These are phyloP conservation scores for Drosophila insularis DNA, from an alignment of 1,140 invertebrate genomes.

Conservation along the genomic window DNA sequence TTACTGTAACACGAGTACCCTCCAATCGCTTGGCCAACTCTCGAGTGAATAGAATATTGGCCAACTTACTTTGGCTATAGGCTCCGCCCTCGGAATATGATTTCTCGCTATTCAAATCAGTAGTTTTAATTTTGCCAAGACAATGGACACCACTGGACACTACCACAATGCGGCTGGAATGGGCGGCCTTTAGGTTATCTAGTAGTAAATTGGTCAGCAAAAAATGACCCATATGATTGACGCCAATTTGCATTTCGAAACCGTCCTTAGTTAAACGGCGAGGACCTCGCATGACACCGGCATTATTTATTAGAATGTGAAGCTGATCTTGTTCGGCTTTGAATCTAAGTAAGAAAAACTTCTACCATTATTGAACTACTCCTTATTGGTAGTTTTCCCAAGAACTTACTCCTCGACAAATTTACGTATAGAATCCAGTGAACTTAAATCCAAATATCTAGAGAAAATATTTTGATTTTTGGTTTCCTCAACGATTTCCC, in stretches of 20 bases:
- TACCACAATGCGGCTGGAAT: conserved; percentile 90
- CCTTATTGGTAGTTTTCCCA: no score
- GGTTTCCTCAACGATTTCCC: conserved; percentile 89
- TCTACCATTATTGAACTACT: no score
- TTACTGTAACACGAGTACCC: conserved; percentile 89
- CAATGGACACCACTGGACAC: conserved; percentile 89
- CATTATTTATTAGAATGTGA: conserved; percentile 95
- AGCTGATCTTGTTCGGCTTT: conserved; percentile 87
- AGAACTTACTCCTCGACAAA: conserved; percentile 85
- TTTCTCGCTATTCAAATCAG: conserved; percentile 89
- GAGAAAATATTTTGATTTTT: conserved; percentile 91
- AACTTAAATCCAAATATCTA: conserved; percentile 90
- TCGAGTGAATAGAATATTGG: conserved; percentile 91
- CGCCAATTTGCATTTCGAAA: conserved; percentile 92
- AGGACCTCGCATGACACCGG: conserved; percentile 90
- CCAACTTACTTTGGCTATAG: conserved; percentile 94
- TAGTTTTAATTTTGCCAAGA: conserved; percentile 87
- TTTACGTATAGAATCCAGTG: conserved; percentile 88
- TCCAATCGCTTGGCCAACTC: conserved; percentile 88
- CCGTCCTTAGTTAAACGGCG: conserved; percentile 89
- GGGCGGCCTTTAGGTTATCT: conserved; percentile 88
- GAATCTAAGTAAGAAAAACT: conserved; percentile 74
- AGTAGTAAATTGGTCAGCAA: conserved; percentile 92
- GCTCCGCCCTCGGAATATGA: conserved; percentile 87
- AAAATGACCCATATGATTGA: conserved; percentile 93